Evolutionary conservation across 2,113 vertebrate species (phyloP).

Genomic region (Elephas maximus): DNA sequence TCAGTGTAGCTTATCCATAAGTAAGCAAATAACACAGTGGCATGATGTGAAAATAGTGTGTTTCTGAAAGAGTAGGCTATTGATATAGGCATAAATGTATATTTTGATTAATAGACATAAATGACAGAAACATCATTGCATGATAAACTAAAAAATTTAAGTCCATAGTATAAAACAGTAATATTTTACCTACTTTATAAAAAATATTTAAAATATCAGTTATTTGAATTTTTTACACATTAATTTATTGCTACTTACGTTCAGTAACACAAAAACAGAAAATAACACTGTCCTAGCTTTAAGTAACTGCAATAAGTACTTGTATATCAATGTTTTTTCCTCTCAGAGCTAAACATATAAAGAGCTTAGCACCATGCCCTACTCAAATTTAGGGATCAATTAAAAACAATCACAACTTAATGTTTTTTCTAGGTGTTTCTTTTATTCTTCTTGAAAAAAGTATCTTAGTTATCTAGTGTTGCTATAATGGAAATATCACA

Average conservation of each 20-base stretch:
- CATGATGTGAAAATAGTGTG: background rate
- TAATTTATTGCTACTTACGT: background rate
- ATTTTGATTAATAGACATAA: background rate
- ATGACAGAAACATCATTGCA: background rate
- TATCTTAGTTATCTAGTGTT: too few species aligned
- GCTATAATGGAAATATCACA: too few species aligned
- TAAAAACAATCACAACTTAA: constrained; percentile 5
- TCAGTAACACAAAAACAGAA: background rate
- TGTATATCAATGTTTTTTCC: background rate
- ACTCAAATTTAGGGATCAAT: background rate
- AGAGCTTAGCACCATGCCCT: background rate
- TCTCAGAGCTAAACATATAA: background rate
- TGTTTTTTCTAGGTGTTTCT: background rate
- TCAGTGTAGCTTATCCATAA: background rate
- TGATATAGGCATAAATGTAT: background rate
- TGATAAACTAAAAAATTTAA: constrained; percentile 7
- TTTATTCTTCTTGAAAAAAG: background rate
- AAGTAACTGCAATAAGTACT: background rate
- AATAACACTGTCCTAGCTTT: background rate
- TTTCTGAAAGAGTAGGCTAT: background rate
- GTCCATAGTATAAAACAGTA: background rate
- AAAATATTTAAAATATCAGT: background rate
- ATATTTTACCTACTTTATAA: background rate
- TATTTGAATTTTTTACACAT: background rate
- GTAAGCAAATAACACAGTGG: background rate